Evolutionary conservation across 2,797 vertebrate genomes (phyloP).

Genomic region (Enteromius unitaeniatus): DNA sequence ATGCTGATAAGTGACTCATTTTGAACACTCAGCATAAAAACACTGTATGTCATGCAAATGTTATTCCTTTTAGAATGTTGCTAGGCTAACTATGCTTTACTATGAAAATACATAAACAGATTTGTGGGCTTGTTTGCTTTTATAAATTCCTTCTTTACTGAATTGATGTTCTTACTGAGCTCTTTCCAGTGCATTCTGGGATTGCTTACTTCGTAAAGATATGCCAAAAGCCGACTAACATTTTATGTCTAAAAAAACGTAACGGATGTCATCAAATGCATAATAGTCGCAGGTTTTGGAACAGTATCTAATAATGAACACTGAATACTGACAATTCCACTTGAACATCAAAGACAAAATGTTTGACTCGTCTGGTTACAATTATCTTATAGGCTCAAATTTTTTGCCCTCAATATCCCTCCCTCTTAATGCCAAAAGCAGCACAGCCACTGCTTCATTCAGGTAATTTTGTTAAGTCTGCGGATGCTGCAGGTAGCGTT

Average conservation of each 20-base stretch:
- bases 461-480: constrained; percentile 23
- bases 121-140: not conserved
- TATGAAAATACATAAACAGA: not conserved
- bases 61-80: not conserved
- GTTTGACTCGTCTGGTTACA: constrained; percentile 1
- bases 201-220: not conserved
- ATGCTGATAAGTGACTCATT: not conserved
- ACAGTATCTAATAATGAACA: not conserved
- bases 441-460: not conserved
- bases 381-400: not conserved
- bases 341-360: constrained; percentile 30
- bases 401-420: not conserved
- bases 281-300: not conserved
- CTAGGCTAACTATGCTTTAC: not conserved
- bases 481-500: constrained; percentile 28
- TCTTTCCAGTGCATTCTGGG: too few species aligned
- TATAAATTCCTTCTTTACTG: not conserved
- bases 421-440: not conserved
- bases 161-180: not conserved
- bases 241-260: not conserved
- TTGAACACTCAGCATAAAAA: not conserved
- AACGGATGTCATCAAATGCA: not conserved
- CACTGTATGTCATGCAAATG: too few species aligned
- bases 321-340: not conserved
- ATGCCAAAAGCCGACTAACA: not conserved